These are phyloP conservation scores for Nebria brevicollis DNA, from an alignment of 2,888 invertebrate species.

Conservation along the genomic window DNA sequence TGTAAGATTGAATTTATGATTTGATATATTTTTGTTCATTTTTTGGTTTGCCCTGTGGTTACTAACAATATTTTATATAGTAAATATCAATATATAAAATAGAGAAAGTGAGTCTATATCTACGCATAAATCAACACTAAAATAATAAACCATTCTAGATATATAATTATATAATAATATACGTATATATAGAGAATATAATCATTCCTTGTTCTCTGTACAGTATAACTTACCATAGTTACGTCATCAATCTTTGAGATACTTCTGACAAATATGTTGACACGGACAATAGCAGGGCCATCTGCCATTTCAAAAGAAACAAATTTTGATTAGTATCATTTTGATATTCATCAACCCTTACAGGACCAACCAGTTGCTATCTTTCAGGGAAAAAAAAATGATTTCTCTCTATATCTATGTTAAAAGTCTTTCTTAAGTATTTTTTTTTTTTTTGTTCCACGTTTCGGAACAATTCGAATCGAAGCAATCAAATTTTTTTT, in stretches of 20 bases:
- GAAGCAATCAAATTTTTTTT: not conserved
- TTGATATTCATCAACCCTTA: conserved; percentile 32
- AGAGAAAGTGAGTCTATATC: conserved; percentile 46
- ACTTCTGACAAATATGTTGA: conserved; percentile 99
- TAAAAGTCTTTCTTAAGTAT: no score
- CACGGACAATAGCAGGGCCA: conserved; percentile 95
- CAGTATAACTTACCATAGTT: conserved; percentile 91
- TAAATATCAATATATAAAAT: conserved; percentile 31
- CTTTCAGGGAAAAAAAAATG: conserved; percentile 2
- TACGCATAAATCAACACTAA: conserved; percentile 39
- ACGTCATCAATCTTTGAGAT: conserved; percentile 99
- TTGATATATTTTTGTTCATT: conserved; percentile 36
- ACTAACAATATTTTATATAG: conserved; percentile 33
- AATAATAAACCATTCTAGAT: conserved; percentile 46
- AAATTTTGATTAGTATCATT: conserved; percentile 45
- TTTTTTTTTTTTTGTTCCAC: not conserved
- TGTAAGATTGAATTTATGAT: conserved; percentile 32
- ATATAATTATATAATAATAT: conserved; percentile 3
- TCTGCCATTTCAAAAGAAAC: conserved; percentile 68
- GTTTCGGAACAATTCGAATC: not conserved
- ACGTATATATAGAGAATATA: conserved; percentile 15
- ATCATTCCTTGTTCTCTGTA: conserved; percentile 49
- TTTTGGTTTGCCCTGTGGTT: conserved; percentile 12
- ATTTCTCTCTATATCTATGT: not conserved
- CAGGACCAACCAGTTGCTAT: conserved; percentile 47